phyloP scores from a whole-genome alignment of 92 coral and sea anemone genomes.

The Virgularia gustaviana region DNA sequence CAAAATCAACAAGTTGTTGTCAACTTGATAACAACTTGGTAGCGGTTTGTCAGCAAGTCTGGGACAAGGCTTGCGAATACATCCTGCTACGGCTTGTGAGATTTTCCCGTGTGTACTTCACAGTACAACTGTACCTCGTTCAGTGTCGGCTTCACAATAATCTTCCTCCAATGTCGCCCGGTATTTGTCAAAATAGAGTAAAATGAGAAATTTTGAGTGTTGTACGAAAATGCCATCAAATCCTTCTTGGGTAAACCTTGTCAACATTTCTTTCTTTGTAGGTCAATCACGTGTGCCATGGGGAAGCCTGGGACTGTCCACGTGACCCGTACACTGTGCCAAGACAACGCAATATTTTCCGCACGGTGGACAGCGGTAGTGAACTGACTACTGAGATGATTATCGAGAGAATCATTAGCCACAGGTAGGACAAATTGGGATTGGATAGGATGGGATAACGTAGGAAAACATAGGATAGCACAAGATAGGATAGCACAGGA shows the following conservation, averaged over 20 bases:
- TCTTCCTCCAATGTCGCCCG: too few species aligned
- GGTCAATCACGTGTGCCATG: conserved; percentile 90
- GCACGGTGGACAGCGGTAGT: conserved; percentile 58
- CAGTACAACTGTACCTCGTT: too few species aligned
- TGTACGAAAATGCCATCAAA: neutral
- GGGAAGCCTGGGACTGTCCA: conserved; percentile 64
- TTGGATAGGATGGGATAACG: neutral
- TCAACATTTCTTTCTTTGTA: conserved; percentile 21
- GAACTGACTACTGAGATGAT: conserved; percentile 81
- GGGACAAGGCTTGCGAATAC: too few species aligned
- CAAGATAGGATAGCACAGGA: neutral
- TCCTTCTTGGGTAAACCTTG: neutral
- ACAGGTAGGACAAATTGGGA: conserved; percentile 73
- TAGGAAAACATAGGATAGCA: neutral
- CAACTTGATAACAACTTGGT: too few species aligned
- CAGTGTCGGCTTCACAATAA: too few species aligned
- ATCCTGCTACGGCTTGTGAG: too few species aligned
- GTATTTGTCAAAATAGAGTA: neutral
- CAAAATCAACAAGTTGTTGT: too few species aligned
- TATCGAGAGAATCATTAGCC: conserved; percentile 80
- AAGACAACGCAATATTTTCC: conserved; percentile 62
- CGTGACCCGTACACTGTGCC: conserved; percentile 85
- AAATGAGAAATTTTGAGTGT: neutral
- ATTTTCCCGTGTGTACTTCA: too few species aligned
- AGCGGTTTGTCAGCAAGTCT: too few species aligned